These are phyloP conservation scores for Etheostoma perlongum DNA, from an alignment of 2,797 vertebrate species.

Conservation along the genomic window DNA sequence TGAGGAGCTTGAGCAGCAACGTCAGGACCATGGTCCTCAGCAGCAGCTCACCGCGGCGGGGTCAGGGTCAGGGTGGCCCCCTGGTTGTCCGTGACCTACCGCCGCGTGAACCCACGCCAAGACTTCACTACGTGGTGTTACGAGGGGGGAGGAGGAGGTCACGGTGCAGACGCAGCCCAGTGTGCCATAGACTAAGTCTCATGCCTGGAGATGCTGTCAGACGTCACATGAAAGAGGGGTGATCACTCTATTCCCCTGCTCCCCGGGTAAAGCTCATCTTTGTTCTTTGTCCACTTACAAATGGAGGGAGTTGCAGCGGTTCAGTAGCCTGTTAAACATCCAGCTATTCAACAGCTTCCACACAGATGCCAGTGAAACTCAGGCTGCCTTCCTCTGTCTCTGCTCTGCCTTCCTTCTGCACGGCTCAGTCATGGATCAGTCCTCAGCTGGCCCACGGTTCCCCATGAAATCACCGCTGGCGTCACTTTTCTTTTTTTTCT, in stretches of 20 bases:
- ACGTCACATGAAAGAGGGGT: constrained; percentile 37
- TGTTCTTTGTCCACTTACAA: constrained; percentile 15
- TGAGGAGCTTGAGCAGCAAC: constrained; percentile 81
- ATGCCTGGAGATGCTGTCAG: constrained; percentile 57
- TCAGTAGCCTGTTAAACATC: constrained; percentile 27
- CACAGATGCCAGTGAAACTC: constrained; percentile 22
- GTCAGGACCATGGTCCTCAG: constrained; percentile 85
- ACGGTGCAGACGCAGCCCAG: constrained; percentile 15
- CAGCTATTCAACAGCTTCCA: constrained; percentile 46
- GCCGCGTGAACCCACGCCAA: constrained; percentile 1
- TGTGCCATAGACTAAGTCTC: constrained; percentile 26
- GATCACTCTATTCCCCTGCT: constrained; percentile 24
- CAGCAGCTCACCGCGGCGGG: constrained; percentile 50
- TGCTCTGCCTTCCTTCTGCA: constrained; percentile 22
- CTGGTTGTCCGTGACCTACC: constrained; percentile 30
- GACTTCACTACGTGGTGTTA: constrained; percentile 29
- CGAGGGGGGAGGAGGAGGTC: constrained; percentile 27
- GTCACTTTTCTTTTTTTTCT: constrained; percentile 17
- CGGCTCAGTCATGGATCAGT: constrained; percentile 43
- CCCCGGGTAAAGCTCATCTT: constrained; percentile 22
- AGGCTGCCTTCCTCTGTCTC: constrained; percentile 10
- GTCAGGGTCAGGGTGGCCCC: constrained; percentile 59
- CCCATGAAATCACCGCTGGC: constrained; percentile 33
- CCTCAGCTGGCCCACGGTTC: constrained; percentile 44
- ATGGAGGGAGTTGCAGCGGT: neutral